A percentile compares a stretch with the other conserved stretches of the same genome.
phyloP scores from a whole-genome alignment of 2,797 vertebrate species.

The Chloroceryle amazona region DNA sequence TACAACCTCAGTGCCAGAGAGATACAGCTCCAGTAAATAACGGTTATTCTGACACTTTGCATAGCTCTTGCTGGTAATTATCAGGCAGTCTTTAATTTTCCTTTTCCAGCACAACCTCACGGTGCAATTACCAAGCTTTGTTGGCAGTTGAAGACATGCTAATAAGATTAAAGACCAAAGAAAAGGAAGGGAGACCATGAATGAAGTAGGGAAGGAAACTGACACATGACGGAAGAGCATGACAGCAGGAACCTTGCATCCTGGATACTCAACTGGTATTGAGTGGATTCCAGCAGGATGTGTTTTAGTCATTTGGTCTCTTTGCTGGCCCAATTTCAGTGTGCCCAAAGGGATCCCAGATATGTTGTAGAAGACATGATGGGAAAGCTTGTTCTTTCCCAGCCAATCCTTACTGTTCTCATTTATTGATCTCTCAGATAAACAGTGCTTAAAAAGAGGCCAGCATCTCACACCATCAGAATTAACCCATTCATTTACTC shows the following conservation, averaged over 20 bases:
- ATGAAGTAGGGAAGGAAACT: constrained; percentile 55
- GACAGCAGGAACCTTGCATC: constrained; percentile 57
- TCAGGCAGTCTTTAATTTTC: not conserved
- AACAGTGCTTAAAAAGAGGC: not conserved
- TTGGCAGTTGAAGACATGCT: not conserved
- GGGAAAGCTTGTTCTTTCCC: not conserved
- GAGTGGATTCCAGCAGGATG: constrained; percentile 18
- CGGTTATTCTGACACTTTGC: not conserved
- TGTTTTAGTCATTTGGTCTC: not conserved
- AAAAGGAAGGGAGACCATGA: not conserved
- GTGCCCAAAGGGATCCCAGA: not conserved
- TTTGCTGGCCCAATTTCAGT: not conserved
- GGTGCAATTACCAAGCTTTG: not conserved
- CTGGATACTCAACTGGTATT: constrained; percentile 12
- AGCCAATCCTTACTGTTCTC: not conserved
- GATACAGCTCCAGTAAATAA: not conserved
- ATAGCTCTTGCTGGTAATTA: not conserved
- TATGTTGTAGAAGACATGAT: rapidly evolving
- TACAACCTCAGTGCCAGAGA: not conserved
- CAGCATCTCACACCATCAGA: not conserved
- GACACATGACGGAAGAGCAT: constrained; percentile 15
- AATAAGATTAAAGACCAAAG: not conserved
- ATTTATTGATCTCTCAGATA: not conserved
- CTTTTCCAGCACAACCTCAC: not conserved
- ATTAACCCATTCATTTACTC: not conserved